Evolutionary conservation across 2,888 invertebrate species (phyloP).

Genomic region (Tineola bisselliella): DNA sequence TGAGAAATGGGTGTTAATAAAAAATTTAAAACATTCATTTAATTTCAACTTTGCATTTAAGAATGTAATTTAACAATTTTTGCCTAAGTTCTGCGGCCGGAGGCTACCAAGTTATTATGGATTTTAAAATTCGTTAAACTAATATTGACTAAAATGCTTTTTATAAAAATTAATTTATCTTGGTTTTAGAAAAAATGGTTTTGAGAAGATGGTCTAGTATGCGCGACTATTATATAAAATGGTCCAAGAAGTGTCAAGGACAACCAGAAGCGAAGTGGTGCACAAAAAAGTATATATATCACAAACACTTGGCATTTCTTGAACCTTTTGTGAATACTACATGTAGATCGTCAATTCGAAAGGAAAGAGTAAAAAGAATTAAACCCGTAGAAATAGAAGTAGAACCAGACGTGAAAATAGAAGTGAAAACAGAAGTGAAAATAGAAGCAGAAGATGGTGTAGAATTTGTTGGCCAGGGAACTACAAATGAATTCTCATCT

Average conservation of each 20-base stretch:
- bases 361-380: background rate
- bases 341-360: background rate
- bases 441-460: background rate
- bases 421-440: no score
- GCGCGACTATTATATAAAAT: constrained; percentile 8
- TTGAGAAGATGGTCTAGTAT: constrained; percentile 4
- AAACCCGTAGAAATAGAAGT: background rate
- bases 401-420: no score
- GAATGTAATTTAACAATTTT: no score
- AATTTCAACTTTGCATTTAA: no score
- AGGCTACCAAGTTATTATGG: no score
- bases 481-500: background rate
- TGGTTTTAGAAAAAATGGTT: background rate
- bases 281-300: background rate
- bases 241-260: background rate
- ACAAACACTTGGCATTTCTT: constrained; percentile 1
- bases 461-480: background rate
- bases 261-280: background rate
- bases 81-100: no score
- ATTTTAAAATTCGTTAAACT: no score
- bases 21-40: no score
- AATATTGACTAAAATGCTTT: no score
- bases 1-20: no score
- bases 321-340: background rate
- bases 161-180: no score